Percentiles rank a stretch among this genome's conserved stretches.
Evolutionary conservation across 2,113 vertebrate genomes (phyloP).

Genomic region (Chaetorhynchus papuensis): DNA sequence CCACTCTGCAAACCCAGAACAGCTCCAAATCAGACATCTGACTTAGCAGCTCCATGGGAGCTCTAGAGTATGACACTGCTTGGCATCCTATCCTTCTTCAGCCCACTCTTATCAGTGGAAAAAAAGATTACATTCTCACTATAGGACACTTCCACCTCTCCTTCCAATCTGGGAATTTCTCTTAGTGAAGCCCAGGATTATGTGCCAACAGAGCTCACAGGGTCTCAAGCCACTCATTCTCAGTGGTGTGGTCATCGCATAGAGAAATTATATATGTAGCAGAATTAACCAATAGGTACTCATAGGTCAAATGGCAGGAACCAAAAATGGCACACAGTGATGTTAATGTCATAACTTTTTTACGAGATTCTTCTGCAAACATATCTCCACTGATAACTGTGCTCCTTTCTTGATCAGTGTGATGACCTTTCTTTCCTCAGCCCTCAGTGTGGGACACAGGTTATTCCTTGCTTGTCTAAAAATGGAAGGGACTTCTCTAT

Average conservation of each 20-base stretch:
- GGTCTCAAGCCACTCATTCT: background rate
- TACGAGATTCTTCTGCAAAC: background rate
- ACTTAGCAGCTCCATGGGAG: background rate
- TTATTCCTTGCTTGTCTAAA: background rate
- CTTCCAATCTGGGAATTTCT: background rate
- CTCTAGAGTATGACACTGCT: background rate
- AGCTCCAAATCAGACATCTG: background rate
- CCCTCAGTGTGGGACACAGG: background rate
- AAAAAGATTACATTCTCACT: background rate
- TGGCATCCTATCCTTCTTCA: background rate
- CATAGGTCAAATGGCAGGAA: background rate
- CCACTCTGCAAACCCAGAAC: background rate
- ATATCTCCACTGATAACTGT: background rate
- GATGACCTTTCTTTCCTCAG: background rate
- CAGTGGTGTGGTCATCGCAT: background rate
- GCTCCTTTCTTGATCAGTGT: background rate
- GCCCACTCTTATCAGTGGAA: background rate
- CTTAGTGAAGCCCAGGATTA: background rate
- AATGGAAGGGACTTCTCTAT: background rate
- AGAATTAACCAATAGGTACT: background rate
- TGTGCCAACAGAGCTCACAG: background rate
- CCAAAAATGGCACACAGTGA: background rate
- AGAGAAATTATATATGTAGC: background rate
- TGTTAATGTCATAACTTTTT: background rate
- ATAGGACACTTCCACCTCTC: background rate